Evolutionary conservation across 2,113 vertebrate species (phyloP).

Genomic region (Tapirus terrestris): DNA sequence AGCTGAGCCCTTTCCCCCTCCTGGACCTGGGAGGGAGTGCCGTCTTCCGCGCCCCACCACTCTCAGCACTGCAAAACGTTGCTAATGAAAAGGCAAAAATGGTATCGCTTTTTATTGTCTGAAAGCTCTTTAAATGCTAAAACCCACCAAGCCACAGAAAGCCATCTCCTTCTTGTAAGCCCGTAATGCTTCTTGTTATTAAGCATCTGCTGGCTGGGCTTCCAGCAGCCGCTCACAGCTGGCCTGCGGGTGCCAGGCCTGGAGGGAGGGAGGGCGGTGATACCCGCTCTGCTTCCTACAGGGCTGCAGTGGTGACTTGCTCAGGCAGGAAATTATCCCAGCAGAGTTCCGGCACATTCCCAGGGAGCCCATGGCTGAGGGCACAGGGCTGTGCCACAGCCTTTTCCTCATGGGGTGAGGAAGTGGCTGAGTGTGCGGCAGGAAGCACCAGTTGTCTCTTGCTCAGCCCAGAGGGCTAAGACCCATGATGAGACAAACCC

Average conservation of each 20-base stretch:
- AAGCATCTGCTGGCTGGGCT: background rate
- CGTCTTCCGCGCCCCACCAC: too few species aligned
- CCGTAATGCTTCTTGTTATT: background rate
- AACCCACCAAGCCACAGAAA: background rate
- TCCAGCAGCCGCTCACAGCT: background rate
- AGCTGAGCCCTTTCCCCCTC: background rate
- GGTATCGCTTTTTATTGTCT: background rate
- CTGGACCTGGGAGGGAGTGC: background rate
- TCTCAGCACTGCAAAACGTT: background rate
- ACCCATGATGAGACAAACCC: too few species aligned
- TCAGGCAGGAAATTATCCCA: background rate
- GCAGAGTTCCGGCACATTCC: background rate
- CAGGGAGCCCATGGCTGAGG: background rate
- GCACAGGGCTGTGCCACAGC: background rate
- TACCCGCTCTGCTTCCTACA: background rate
- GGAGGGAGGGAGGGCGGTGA: background rate
- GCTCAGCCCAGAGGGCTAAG: background rate
- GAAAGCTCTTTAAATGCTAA: background rate
- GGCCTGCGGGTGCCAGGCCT: background rate
- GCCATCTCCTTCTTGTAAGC: background rate
- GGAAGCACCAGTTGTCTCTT: background rate
- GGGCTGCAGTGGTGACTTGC: accelerated
- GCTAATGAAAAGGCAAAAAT: background rate
- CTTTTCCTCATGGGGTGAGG: background rate
- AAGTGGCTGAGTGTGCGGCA: background rate